These are phyloP conservation scores for Drosophila teissieri DNA, from an alignment of 1,140 invertebrate genomes.

Conservation along the genomic window DNA sequence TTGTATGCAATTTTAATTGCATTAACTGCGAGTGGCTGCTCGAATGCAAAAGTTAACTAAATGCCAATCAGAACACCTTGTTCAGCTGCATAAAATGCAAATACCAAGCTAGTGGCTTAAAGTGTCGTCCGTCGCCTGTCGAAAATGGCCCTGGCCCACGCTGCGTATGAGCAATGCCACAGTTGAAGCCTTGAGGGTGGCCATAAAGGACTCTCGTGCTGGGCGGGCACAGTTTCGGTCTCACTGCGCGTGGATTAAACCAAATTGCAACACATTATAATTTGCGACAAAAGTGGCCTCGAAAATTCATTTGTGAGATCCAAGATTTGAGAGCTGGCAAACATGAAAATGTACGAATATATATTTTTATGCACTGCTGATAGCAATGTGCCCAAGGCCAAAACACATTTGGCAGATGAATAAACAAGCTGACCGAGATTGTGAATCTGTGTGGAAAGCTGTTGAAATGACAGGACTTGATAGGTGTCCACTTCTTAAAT, in stretches of 20 bases:
- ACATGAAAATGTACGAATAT: constrained; percentile 25
- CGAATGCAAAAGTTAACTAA: constrained; percentile 6
- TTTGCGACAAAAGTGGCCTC: constrained; percentile 52
- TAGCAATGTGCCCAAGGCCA: constrained; percentile 16
- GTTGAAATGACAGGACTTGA: constrained; percentile 6
- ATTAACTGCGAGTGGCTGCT: not conserved
- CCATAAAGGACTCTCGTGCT: constrained; percentile 25
- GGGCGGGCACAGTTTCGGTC: constrained; percentile 12
- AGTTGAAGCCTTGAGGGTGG: constrained; percentile 13
- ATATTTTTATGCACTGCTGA: constrained; percentile 24
- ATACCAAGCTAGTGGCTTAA: constrained; percentile 23
- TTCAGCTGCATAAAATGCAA: constrained; percentile 15
- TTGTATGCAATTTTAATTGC: not conserved
- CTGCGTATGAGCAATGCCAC: constrained; percentile 53
- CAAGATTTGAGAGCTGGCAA: constrained; percentile 24
- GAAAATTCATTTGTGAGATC: constrained; percentile 47
- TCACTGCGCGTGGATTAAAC: constrained; percentile 54
- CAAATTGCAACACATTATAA: constrained; percentile 66
- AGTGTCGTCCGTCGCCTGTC: not conserved
- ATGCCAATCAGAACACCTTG: constrained; percentile 34
- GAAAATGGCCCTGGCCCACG: constrained; percentile 15
- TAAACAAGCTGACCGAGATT: constrained; percentile 29
- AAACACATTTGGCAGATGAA: constrained; percentile 23
- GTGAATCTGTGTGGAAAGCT: constrained; percentile 12
- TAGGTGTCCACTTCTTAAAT: constrained; percentile 17